These are phyloP conservation scores for Orussus abietinus DNA, from an alignment of 1,140 invertebrate species.

Conservation along the genomic window DNA sequence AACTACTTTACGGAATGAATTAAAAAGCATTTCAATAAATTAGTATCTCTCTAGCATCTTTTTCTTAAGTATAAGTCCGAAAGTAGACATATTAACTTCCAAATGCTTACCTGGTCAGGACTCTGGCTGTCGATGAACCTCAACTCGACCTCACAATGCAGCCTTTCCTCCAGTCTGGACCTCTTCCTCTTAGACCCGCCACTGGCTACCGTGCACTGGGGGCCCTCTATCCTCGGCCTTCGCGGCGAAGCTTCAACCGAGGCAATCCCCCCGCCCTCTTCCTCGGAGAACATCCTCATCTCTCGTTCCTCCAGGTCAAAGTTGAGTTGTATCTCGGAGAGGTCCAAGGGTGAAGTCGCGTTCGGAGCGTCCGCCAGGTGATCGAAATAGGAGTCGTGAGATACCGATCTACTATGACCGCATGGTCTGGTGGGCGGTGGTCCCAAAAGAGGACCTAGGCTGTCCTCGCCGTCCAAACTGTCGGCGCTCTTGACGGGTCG, in stretches of 20 bases:
- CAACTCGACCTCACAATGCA: conserved; percentile 54
- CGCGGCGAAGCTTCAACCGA: conserved; percentile 57
- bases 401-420: conserved; percentile 67
- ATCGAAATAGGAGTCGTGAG: conserved; percentile 92
- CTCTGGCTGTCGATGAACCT: conserved; percentile 59
- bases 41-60: too few relatives aligned
- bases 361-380: conserved; percentile 54
- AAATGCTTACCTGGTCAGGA: conserved; percentile 52
- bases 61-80: too few relatives aligned
- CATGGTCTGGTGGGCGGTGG: conserved; percentile 52
- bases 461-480: conserved; percentile 57
- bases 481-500: conserved; percentile 70
- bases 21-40: too few relatives aligned
- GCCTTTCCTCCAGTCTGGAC: conserved; percentile 53
- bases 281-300: conserved; percentile 81
- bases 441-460: conserved; percentile 42
- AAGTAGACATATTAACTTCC: too few relatives aligned
- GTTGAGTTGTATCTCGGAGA: conserved; percentile 77
- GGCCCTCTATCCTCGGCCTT: conserved; percentile 48
- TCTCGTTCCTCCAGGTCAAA: conserved; percentile 81
- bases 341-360: conserved; percentile 61
- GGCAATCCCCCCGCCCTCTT: conserved; percentile 64
- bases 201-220: conserved; percentile 27
- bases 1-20: too few relatives aligned
- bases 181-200: conserved; percentile 52